phyloP scores from a whole-genome alignment of 2,888 invertebrate species.

The Perdita meconis region DNA sequence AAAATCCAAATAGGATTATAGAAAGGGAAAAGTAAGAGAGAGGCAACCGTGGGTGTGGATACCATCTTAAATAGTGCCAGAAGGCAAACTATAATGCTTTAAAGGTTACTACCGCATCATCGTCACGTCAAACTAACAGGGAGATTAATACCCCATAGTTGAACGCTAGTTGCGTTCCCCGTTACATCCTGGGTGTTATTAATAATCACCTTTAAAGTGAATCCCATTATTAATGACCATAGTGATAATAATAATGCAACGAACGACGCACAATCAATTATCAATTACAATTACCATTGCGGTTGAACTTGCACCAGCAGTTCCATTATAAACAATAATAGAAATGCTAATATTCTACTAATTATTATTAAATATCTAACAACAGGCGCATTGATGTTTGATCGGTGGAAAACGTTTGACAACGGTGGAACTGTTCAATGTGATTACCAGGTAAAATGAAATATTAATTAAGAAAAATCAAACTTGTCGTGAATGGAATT shows the following conservation, averaged over 20 bases:
- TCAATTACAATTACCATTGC: slow-evolving; percentile 36
- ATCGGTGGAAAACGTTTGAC: background rate
- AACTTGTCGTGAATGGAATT: slow-evolving; percentile 24
- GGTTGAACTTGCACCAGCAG: background rate
- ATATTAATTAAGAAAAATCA: slow-evolving; percentile 19
- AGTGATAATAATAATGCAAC: slow-evolving; percentile 28
- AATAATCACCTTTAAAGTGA: slow-evolving; percentile 48
- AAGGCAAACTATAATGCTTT: slow-evolving; percentile 58
- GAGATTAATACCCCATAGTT: slow-evolving; percentile 76
- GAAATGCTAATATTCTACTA: background rate
- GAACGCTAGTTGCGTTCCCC: slow-evolving; percentile 72
- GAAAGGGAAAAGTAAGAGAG: slow-evolving; percentile 39
- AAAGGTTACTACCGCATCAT: slow-evolving; percentile 78
- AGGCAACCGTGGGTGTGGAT: slow-evolving; percentile 60
- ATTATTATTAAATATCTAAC: slow-evolving; percentile 2
- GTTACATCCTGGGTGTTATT: slow-evolving; percentile 40
- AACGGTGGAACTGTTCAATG: background rate
- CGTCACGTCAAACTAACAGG: slow-evolving; percentile 73
- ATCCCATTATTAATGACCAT: slow-evolving; percentile 39
- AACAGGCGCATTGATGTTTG: background rate
- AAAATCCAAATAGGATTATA: slow-evolving; percentile 43
- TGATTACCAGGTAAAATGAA: background rate
- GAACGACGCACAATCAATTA: slow-evolving; percentile 37
- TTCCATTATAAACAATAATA: background rate
- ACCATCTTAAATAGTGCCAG: slow-evolving; percentile 59